These are phyloP conservation scores for Elephantulus edwardii DNA, from an alignment of 2,113 vertebrate species.

Conservation along the genomic window DNA sequence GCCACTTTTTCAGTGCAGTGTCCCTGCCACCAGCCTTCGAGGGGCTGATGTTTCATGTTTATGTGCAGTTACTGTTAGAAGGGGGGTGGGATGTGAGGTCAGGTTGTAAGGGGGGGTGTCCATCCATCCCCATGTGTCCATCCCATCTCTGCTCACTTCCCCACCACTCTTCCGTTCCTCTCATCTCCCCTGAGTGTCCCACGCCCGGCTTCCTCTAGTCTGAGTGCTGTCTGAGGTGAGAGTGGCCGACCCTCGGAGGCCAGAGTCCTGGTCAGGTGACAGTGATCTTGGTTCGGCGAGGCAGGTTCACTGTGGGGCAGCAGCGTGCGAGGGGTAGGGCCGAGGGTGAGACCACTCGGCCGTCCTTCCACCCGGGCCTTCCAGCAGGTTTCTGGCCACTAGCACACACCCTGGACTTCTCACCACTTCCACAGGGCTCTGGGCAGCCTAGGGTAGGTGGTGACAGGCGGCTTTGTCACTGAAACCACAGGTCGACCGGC, in stretches of 20 bases:
- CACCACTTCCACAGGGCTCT: background rate
- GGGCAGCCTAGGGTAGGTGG: background rate
- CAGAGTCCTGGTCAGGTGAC: accelerated
- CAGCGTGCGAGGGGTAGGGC: background rate
- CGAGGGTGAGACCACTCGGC: too few relatives aligned
- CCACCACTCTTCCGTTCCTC: background rate
- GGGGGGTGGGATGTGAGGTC: background rate
- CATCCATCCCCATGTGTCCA: background rate
- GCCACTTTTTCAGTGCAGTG: background rate
- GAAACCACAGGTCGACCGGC: too few relatives aligned
- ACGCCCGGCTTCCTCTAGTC: background rate
- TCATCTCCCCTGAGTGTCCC: background rate
- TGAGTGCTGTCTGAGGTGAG: background rate
- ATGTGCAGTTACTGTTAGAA: background rate
- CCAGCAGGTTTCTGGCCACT: background rate
- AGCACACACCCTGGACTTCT: background rate
- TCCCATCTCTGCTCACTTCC: background rate
- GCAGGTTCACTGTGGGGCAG: background rate
- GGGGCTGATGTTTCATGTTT: background rate
- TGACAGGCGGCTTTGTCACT: too few relatives aligned
- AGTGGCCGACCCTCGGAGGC: background rate
- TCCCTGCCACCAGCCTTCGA: background rate
- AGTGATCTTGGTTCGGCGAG: background rate
- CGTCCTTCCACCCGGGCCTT: too few relatives aligned
- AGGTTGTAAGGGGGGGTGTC: too few relatives aligned